A percentile compares a stretch with the other conserved stretches of the same genome.
Conservation (phyloP, 2,113 vertebrate genomes). For the Toxostoma redivivum region DNA sequence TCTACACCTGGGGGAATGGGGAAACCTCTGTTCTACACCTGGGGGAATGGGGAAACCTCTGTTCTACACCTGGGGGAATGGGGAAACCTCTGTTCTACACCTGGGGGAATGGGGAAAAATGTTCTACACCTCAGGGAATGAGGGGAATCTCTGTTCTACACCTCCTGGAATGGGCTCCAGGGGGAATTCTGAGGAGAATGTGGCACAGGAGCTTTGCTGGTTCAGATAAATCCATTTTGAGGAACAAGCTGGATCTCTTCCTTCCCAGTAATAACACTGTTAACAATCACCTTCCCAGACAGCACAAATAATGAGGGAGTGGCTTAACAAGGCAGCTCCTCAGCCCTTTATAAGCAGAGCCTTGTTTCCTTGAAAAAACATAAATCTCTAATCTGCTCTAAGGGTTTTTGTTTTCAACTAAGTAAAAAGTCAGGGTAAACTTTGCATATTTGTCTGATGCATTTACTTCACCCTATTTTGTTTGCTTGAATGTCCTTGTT, state of each 20-base stretch:
- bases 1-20: not conserved
- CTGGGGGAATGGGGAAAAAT: not conserved
- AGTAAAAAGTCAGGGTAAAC: not conserved
- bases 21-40: not conserved
- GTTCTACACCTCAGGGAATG: no score
- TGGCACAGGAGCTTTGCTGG: not conserved
- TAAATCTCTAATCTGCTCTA: not conserved
- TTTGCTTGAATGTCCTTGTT: not conserved
- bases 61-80: not conserved
- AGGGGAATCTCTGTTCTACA: not conserved
- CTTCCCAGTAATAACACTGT: not conserved
- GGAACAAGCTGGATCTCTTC: not conserved
- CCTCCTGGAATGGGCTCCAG: not conserved
- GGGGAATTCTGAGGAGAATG: not conserved
- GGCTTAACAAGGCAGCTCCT: not conserved
- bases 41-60: not conserved
- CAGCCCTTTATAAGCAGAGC: not conserved
- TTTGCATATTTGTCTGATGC: not conserved
- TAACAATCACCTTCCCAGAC: not conserved
- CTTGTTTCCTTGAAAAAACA: not conserved
- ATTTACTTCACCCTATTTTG: not conserved
- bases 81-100: no score
- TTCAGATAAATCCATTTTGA: not conserved
- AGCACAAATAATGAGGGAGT: not conserved
- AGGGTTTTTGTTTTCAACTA: not conserved